These are phyloP conservation scores for Acipenser ruthenus DNA, from an alignment of 2,797 vertebrate species.

Conservation along the genomic window DNA sequence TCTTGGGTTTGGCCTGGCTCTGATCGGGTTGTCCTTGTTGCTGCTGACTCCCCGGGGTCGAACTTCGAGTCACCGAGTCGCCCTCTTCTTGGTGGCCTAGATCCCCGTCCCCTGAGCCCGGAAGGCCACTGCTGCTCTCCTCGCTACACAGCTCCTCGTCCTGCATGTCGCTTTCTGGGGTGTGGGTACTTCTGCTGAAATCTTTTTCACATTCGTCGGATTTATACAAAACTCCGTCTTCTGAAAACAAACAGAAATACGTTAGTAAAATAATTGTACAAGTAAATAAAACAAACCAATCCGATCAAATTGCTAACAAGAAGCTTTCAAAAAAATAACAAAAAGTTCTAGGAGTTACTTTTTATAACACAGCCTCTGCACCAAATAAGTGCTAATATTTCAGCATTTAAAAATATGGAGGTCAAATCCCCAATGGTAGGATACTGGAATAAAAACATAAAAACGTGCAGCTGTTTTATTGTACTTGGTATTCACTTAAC, in stretches of 20 bases:
- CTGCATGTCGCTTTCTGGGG: constrained; percentile 59
- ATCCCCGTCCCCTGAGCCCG: constrained; percentile 43
- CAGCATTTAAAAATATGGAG: too few species aligned
- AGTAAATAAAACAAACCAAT: too few species aligned
- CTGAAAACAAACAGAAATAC: constrained; percentile 39
- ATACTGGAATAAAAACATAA: too few species aligned
- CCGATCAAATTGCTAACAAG: too few species aligned
- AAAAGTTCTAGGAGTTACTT: too few species aligned
- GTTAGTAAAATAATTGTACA: too few species aligned
- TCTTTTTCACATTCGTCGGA: constrained; percentile 68
- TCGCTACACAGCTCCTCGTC: constrained; percentile 70
- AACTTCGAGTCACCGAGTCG: constrained; percentile 47
- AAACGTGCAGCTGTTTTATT: too few species aligned
- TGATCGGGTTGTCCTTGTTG: constrained; percentile 29
- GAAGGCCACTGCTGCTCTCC: constrained; percentile 60
- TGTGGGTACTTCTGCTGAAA: constrained; percentile 62
- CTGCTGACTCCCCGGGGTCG: constrained; percentile 40
- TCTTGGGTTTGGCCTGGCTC: constrained; percentile 69
- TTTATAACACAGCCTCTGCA: too few species aligned
- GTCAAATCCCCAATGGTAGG: too few species aligned
- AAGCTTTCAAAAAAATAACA: too few species aligned
- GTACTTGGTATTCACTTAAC: too few species aligned
- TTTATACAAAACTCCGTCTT: constrained; percentile 68
- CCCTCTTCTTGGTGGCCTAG: constrained; percentile 47
- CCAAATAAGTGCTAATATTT: too few species aligned